These are phyloP conservation scores for Bradypodion ventrale DNA, from an alignment of 2,797 vertebrate species.

Conservation along the genomic window DNA sequence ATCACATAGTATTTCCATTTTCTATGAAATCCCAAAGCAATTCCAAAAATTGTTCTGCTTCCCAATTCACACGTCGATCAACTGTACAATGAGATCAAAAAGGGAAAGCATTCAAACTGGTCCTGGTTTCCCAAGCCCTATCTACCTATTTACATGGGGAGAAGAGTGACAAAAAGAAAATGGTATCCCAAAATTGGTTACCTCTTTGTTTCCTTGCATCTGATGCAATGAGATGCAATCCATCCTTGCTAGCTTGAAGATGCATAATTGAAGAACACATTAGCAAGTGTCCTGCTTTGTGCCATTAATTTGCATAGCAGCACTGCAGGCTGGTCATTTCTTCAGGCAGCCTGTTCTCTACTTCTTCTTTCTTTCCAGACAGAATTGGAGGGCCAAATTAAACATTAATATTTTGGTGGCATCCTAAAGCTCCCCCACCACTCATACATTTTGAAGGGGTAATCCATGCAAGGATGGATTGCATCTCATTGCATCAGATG, in stretches of 20 bases:
- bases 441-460: no score
- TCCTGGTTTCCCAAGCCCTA: no score
- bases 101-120: slow-evolving; percentile 28
- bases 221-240: neutral
- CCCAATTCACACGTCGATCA: slow-evolving; percentile 33
- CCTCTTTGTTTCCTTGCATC: no score
- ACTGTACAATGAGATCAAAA: slow-evolving; percentile 40
- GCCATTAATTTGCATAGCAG: neutral
- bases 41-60: slow-evolving; percentile 37
- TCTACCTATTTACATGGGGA: no score
- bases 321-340: neutral
- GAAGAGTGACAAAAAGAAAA: no score
- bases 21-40: slow-evolving; percentile 29
- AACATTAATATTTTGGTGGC: neutral
- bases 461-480: no score
- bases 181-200: no score
- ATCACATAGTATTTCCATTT: slow-evolving; percentile 20
- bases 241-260: slow-evolving; percentile 20
- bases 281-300: neutral
- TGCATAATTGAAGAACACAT: neutral
- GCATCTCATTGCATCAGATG: no score
- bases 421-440: no score
- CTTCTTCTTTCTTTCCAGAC: neutral
- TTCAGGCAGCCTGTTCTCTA: neutral
- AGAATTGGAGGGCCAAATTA: no score